Conservation (phyloP, 2,888 invertebrate genomes). For the Cosmorhoe ocellata region DNA sequence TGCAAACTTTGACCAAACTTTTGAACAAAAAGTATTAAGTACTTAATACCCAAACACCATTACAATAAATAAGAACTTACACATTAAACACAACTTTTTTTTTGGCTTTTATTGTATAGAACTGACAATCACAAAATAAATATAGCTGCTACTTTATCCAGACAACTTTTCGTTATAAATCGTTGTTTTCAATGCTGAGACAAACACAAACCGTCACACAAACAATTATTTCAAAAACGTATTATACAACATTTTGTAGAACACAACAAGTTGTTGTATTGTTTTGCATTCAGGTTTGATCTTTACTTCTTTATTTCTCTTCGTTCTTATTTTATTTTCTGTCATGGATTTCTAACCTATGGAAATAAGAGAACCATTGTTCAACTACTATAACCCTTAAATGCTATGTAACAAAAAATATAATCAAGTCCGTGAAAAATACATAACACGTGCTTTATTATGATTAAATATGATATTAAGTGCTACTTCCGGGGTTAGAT, state of each 20-base stretch:
- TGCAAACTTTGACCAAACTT: constrained; percentile 15
- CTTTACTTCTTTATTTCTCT: no score
- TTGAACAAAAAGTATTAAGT: background rate
- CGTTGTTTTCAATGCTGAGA: constrained; percentile 24
- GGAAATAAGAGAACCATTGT: constrained; percentile 55
- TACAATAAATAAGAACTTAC: constrained; percentile 55
- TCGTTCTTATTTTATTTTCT: constrained; percentile 7
- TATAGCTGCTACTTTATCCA: constrained; percentile 46
- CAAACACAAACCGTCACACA: constrained; percentile 1
- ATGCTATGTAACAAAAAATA: constrained; percentile 76
- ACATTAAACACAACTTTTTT: constrained; percentile 65
- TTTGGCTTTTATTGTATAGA: constrained; percentile 70
- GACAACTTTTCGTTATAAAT: constrained; percentile 23
- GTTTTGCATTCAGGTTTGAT: background rate
- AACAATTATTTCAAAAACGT: constrained; percentile 3
- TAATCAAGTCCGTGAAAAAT: constrained; percentile 75
- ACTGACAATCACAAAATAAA: constrained; percentile 74
- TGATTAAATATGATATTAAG: constrained; percentile 56
- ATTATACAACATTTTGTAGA: background rate
- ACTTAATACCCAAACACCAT: constrained; percentile 4
- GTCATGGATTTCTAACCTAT: constrained; percentile 34
- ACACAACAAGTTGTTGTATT: background rate
- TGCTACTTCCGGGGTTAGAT: constrained; percentile 59
- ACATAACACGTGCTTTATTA: constrained; percentile 76
- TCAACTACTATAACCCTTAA: constrained; percentile 51